Evolutionary conservation across 2,888 invertebrate species (phyloP).

Genomic region (Incurvaria masculella): DNA sequence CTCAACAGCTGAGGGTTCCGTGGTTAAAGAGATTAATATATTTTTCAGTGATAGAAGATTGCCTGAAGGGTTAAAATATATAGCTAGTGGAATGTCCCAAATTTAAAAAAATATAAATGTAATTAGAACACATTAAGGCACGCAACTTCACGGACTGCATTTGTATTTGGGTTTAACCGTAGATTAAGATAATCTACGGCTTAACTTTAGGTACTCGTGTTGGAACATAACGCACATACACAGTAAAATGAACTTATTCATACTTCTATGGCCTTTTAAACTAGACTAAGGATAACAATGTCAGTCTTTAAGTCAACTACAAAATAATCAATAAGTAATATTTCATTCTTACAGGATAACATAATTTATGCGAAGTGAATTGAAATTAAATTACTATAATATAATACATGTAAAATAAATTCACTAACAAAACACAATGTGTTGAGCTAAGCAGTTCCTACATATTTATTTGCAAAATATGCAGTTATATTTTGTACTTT

Average conservation of each 20-base stretch:
- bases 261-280: conserved; percentile 55
- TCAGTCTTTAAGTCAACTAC: conserved; percentile 54
- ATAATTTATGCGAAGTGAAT: conserved; percentile 3
- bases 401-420: neutral
- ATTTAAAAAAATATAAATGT: conserved; percentile 8
- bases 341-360: conserved; percentile 29
- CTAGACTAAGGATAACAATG: conserved; percentile 54
- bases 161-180: too few species aligned
- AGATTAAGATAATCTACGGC: too few species aligned
- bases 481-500: neutral
- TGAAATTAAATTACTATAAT: neutral
- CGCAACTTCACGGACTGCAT: too few species aligned
- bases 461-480: neutral
- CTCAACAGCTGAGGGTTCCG: too few species aligned
- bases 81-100: conserved; percentile 44
- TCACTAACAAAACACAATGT: too few species aligned
- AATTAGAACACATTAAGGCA: too few species aligned
- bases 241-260: conserved; percentile 17
- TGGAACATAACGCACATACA: too few species aligned
- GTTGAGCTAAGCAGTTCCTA: too few species aligned
- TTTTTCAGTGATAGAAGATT: too few species aligned
- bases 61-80: too few species aligned
- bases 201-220: too few species aligned
- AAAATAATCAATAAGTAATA: conserved; percentile 39
- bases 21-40: too few species aligned